Percentiles rank a stretch among this genome's conserved stretches.
These are phyloP conservation scores for Philereme transversata DNA, from an alignment of 2,888 invertebrate species.

Conservation along the genomic window DNA sequence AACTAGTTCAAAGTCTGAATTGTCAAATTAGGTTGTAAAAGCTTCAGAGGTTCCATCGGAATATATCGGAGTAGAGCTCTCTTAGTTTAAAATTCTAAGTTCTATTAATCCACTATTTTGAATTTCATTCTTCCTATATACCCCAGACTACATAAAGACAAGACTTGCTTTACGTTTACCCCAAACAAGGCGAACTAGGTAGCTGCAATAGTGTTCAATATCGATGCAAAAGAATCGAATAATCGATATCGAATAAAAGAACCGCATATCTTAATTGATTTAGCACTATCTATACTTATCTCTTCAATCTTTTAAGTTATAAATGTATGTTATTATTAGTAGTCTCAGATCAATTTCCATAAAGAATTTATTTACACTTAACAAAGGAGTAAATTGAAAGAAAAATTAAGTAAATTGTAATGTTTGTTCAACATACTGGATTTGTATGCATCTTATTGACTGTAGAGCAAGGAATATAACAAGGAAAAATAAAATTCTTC, in stretches of 20 bases:
- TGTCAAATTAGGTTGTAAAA: conserved; percentile 19
- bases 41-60: conserved; percentile 5
- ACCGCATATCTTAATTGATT: neutral
- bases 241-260: neutral
- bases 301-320: neutral
- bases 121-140: neutral
- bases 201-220: neutral
- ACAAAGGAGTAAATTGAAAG: neutral
- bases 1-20: conserved; percentile 26
- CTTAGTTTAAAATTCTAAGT: neutral
- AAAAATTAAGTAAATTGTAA: conserved; percentile 3
- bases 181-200: neutral
- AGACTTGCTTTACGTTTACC: neutral
- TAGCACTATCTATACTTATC: neutral
- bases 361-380: neutral
- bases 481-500: conserved; percentile 44
- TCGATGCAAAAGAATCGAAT: neutral
- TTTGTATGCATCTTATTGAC: conserved; percentile 21
- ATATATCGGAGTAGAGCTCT: neutral
- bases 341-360: neutral
- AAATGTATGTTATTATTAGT: neutral
- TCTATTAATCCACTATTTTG: neutral
- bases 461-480: conserved; percentile 9
- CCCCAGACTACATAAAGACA: neutral
- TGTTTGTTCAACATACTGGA: conserved; percentile 20